A percentile compares a stretch with the other conserved stretches of the same genome.
Evolutionary conservation across 2,888 invertebrate genomes (phyloP).

Genomic region (Aspidiotus destructor): DNA sequence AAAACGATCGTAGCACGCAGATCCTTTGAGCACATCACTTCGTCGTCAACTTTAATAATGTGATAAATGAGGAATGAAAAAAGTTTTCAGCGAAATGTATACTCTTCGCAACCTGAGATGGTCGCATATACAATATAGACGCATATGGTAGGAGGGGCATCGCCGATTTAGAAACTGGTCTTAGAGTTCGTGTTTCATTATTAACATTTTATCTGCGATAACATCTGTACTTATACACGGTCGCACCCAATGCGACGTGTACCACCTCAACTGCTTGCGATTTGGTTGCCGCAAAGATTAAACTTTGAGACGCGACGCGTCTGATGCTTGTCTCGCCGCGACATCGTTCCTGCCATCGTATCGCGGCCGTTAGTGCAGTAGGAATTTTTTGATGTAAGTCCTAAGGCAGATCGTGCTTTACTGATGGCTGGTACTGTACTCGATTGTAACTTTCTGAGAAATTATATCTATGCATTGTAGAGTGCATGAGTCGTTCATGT

Average conservation of each 20-base stretch:
- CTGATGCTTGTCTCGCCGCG: neutral
- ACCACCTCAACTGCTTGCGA: conserved; percentile 23
- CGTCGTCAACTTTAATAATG: conserved; percentile 1
- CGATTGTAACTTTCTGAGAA: no score
- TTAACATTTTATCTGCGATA: conserved; percentile 30
- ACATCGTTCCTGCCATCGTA: neutral
- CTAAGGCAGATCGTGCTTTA: no score
- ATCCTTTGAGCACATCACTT: conserved; percentile 18
- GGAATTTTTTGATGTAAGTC: no score
- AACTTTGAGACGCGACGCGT: conserved; percentile 13
- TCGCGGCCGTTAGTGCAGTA: no score
- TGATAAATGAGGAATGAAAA: conserved; percentile 5
- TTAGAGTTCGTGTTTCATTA: conserved; percentile 30
- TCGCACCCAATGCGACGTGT: conserved; percentile 25
- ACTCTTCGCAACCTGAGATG: conserved; percentile 11
- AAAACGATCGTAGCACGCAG: conserved; percentile 2
- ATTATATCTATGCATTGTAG: no score
- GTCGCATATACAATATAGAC: conserved; percentile 3
- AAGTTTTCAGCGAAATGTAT: conserved; percentile 23
- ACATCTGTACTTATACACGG: conserved; percentile 29
- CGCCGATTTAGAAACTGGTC: conserved; percentile 29
- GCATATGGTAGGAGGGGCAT: conserved; percentile 27
- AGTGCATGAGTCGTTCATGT: no score
- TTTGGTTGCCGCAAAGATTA: conserved; percentile 26
- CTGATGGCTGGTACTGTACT: no score